These are phyloP conservation scores for Cheilosia scutellata DNA, from an alignment of 2,888 invertebrate genomes.

Conservation along the genomic window DNA sequence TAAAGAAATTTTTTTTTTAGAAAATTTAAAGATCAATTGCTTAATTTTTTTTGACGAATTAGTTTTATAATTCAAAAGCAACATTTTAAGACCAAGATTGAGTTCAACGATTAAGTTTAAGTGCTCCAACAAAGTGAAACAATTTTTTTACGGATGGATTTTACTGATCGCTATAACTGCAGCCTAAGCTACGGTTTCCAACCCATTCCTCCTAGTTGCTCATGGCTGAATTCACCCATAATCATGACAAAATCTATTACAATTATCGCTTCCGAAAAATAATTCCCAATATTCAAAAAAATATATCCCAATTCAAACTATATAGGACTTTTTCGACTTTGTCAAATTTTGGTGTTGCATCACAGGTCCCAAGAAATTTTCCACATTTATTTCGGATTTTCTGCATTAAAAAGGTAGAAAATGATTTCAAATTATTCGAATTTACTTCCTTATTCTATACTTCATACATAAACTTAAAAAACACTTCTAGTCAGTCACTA, in stretches of 20 bases:
- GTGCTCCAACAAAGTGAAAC: too few species aligned
- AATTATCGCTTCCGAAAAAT: background rate
- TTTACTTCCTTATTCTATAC: conserved; percentile 16
- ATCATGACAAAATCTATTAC: conserved; percentile 9
- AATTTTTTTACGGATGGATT: too few species aligned
- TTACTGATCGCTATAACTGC: too few species aligned
- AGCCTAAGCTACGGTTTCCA: too few species aligned
- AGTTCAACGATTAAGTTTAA: too few species aligned
- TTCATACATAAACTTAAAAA: background rate
- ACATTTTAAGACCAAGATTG: too few species aligned
- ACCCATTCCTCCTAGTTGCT: too few species aligned
- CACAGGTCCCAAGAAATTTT: conserved; percentile 77
- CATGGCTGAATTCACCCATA: conserved; percentile 11
- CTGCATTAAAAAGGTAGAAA: conserved; percentile 50
- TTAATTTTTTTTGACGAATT: too few species aligned
- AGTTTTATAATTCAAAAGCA: too few species aligned
- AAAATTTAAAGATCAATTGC: too few species aligned
- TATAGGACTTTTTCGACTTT: conserved; percentile 57
- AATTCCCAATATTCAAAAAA: conserved; percentile 49
- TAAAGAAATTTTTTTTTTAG: too few species aligned
- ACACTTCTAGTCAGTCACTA: background rate
- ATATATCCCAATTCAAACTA: conserved; percentile 7
- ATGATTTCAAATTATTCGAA: conserved; percentile 9
- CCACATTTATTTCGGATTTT: conserved; percentile 32
- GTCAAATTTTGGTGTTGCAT: conserved; percentile 79